Conservation (phyloP, 2,797 vertebrate genomes). For the Hafferia zeledoni region DNA sequence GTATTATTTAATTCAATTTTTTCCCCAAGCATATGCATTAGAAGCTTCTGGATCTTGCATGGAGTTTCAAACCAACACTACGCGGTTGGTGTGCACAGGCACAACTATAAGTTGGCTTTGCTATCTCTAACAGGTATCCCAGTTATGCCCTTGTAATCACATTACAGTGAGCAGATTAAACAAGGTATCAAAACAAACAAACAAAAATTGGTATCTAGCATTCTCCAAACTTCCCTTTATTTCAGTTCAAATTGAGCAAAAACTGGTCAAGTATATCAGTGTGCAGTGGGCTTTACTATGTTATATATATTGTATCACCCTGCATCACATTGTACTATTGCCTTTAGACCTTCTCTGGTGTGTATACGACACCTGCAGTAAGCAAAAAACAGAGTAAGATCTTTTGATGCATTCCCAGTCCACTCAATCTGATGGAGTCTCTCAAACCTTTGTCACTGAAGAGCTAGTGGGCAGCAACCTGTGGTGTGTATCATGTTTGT, state of each 20-base stretch:
- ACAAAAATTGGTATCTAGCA: neutral
- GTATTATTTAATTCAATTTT: neutral
- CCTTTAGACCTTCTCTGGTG: neutral
- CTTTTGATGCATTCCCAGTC: neutral
- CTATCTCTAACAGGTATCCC: neutral
- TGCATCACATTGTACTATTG: neutral
- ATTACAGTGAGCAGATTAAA: neutral
- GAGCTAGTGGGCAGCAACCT: neutral
- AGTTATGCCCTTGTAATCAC: neutral
- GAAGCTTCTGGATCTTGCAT: neutral
- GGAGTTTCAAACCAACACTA: neutral
- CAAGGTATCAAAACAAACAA: neutral
- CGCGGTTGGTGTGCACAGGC: neutral
- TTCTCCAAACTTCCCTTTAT: neutral
- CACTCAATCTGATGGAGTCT: neutral
- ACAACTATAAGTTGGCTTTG: neutral
- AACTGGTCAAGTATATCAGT: neutral
- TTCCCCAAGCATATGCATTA: neutral
- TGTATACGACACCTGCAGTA: accelerated
- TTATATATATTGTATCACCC: too few relatives aligned
- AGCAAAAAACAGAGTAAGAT: neutral
- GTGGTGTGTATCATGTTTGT: neutral
- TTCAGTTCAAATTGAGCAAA: neutral
- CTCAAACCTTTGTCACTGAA: neutral
- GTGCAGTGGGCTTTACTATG: neutral